Evolutionary conservation across 1,140 invertebrate species (phyloP).

Genomic region (Charaxes varanes): DNA sequence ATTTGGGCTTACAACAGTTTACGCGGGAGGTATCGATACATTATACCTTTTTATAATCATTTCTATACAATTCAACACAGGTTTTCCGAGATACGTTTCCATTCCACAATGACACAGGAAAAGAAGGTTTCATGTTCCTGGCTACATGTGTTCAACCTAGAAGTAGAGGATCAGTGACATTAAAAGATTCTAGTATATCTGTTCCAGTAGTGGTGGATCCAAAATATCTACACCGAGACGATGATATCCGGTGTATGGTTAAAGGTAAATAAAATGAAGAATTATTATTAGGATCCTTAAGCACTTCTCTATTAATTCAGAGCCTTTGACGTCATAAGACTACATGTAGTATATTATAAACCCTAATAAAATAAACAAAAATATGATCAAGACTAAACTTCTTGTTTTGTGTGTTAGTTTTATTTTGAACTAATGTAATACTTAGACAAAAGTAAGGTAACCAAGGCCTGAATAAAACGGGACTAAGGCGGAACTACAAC

Average conservation of each 20-base stretch:
- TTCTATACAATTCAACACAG: constrained; percentile 43
- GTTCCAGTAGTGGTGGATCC: constrained; percentile 84
- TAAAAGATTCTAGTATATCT: constrained; percentile 74
- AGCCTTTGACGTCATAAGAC: too few species aligned
- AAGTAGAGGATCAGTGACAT: constrained; percentile 78
- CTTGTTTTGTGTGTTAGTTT: too few species aligned
- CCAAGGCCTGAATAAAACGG: too few species aligned
- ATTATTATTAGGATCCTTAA: not conserved
- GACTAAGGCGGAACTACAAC: too few species aligned
- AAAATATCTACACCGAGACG: constrained; percentile 78
- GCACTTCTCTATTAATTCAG: not conserved
- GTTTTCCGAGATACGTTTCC: constrained; percentile 80
- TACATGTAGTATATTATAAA: too few species aligned
- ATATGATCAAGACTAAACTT: too few species aligned
- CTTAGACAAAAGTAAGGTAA: too few species aligned
- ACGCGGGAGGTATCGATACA: too few species aligned
- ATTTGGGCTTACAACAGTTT: too few species aligned
- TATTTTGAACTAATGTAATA: too few species aligned
- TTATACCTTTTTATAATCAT: too few species aligned
- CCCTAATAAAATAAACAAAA: too few species aligned
- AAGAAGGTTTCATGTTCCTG: constrained; percentile 82
- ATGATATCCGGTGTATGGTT: constrained; percentile 79
- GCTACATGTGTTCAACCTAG: constrained; percentile 79
- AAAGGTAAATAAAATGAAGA: constrained; percentile 59
- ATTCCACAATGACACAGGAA: constrained; percentile 75